Percentiles rank a stretch among this genome's conserved stretches.
These are phyloP conservation scores for Lerema accius DNA, from an alignment of 1,140 invertebrate species.

Conservation along the genomic window DNA sequence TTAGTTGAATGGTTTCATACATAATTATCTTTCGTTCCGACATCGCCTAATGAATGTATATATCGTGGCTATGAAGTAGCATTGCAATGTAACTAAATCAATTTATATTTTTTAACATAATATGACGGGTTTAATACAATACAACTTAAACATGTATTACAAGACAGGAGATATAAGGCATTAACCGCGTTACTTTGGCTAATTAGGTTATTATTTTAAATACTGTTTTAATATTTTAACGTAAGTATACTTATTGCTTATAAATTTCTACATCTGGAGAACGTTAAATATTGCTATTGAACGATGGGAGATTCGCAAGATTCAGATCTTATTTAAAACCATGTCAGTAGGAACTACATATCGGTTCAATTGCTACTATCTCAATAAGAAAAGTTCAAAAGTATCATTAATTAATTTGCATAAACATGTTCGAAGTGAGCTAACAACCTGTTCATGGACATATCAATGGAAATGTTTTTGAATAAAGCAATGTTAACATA, in stretches of 20 bases:
- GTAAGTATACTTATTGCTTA: too few species aligned
- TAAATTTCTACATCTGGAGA: too few species aligned
- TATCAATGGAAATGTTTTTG: conserved; percentile 9
- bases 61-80: conserved; percentile 15
- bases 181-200: too few species aligned
- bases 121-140: too few species aligned
- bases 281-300: too few species aligned
- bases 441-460: conserved; percentile 1
- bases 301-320: too few species aligned
- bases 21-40: conserved; percentile 35
- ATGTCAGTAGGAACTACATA: too few species aligned
- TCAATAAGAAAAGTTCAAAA: neutral
- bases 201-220: too few species aligned
- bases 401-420: neutral
- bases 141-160: too few species aligned
- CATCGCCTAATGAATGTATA: conserved; percentile 31
- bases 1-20: conserved; percentile 35
- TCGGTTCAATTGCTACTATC: neutral
- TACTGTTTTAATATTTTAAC: too few species aligned
- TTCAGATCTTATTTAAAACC: neutral
- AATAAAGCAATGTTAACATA: conserved; percentile 24
- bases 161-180: too few species aligned
- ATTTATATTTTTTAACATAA: conserved; percentile 30
- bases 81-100: too few species aligned
- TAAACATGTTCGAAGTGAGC: conserved; percentile 4